Evolutionary conservation across 2,113 vertebrate genomes (phyloP).

Genomic region (Burhinus oedicnemus): DNA sequence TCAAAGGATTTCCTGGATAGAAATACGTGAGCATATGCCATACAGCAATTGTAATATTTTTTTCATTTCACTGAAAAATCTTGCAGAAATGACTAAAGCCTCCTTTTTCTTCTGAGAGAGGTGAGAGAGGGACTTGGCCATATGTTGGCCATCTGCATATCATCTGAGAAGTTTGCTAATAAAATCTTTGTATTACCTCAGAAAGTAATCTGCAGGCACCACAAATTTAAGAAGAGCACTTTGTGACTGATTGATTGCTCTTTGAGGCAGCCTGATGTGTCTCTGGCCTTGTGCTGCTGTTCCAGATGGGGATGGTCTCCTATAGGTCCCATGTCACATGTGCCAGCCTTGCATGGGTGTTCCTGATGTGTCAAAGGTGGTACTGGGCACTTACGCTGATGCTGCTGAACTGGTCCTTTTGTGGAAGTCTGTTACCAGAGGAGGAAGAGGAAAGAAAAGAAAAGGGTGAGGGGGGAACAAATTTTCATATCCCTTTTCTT

Average conservation of each 20-base stretch:
- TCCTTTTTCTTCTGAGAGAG: neutral
- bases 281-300: neutral
- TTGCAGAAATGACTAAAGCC: neutral
- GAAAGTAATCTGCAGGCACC: neutral
- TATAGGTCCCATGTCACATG: rapidly evolving
- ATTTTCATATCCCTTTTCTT: neutral
- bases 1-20: neutral
- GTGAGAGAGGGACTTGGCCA: neutral
- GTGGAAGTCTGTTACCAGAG: neutral
- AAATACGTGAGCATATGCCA: neutral
- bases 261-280: neutral
- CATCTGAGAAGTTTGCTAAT: neutral
- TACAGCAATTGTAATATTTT: neutral
- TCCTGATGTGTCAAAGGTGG: neutral
- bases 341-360: neutral
- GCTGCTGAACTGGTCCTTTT: neutral
- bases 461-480: neutral
- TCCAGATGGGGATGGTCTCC: neutral
- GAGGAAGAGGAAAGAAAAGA: too few relatives aligned
- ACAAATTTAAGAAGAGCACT: neutral
- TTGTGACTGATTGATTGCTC: neutral
- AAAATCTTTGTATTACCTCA: neutral
- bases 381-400: neutral
- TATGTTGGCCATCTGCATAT: neutral
- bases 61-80: neutral